Base-by-base conservation (phyloP, 1,140 invertebrate species). In the Dufourea novaeangliae region DNA sequence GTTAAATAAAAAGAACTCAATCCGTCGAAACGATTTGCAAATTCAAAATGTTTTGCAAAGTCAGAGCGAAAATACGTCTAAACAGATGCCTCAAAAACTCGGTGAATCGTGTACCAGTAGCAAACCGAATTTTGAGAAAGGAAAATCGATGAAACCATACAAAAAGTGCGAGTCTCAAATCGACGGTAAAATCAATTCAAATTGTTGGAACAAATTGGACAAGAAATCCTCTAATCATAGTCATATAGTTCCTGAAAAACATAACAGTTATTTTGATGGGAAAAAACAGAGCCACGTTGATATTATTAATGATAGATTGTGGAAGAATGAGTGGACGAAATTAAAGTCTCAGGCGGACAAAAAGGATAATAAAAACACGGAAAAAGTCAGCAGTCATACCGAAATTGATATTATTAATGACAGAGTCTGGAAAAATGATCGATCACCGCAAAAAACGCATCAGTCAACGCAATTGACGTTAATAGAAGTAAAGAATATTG, bases 381-480 rank as follows among this genome's bases (percentile, higher is more conserved):
- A 80, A 0, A 80, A 70, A 20, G 25, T 32, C 41, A 74, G 39
- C 44, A 70, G 59, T n/a, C 71, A 85, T 11, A 75, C 72, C 0
- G 87, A 88, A 10, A 85, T 92, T 8, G 89, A 92, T 8, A 86
- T 91, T 0, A 92, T 92, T 54, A 92, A 92, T 37, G 87, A 92
- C 14, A 87, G 92, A 62, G 80, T 84, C 29, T 92, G 92, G 92
- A 90, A 84, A 62, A 85, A 79, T 12, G 73, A 79, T 25, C 78
- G 46, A 11, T 50, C 64, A 0, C 3, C 29, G 0, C 62, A 69
- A 14, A 44, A 84, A 11, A 10, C 25, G 11, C 44, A 67, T 8
- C 57, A 52, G 0, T 20, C 62, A 2, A 10, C 72, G 5, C 84
- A 87, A 12, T 67, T 92, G 25, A 92, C 90, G 6, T 57, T 92